Evolutionary conservation across 2,888 invertebrate species (phyloP), one percentile per base, ranked within the genome.

Genomic region (Drosophila infuscata): DNA sequence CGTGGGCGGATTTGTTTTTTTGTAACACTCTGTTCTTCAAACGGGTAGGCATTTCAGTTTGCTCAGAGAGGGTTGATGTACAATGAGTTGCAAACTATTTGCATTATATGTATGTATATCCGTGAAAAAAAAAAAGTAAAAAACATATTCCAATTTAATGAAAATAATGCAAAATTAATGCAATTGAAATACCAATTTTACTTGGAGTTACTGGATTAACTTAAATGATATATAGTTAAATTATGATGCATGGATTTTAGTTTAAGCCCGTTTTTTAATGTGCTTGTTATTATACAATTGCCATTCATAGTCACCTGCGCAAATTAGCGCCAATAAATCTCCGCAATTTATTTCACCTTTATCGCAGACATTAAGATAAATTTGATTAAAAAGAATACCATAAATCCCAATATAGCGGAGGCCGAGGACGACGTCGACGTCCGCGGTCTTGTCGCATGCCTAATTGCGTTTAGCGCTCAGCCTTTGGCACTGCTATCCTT

Each of bases 321-420:
- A 75, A 82, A 83, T 82, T 85, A 82, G 83, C 83, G 74, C 65
- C 66, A 78, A 83, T 83, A 83, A 83, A 83, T 83, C 85, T 82
- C 35, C 20, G 72, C 78, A 69, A 79, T 79, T 88, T 86, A 86
- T 88, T 88, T 77, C 60, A 83, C 81, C 83, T 86, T 86, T 88
- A 88, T 86, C 86, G 74, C 82, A 58, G 73, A 62, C 86, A 88
- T 80, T 86, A 81, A 77, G 77, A 86, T 76, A 82, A 82, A 88
- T 84, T 82, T 78, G 85, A 84, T 84, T 88, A 82, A 88, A 82
- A 85, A 76, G 74, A 70, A 88, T 71, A 85, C 80, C 76, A 84
- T 84, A 88, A 84, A 84, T 84, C 80, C 84, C 78, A 88, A 84
- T 84, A 88, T 73, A 82, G 70, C 48, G 53, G 41, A 35, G 48